Evolutionary conservation across 2,888 invertebrate species (phyloP), one percentile per base, ranked within the genome.

Genomic region (Geophilus truncorum): DNA sequence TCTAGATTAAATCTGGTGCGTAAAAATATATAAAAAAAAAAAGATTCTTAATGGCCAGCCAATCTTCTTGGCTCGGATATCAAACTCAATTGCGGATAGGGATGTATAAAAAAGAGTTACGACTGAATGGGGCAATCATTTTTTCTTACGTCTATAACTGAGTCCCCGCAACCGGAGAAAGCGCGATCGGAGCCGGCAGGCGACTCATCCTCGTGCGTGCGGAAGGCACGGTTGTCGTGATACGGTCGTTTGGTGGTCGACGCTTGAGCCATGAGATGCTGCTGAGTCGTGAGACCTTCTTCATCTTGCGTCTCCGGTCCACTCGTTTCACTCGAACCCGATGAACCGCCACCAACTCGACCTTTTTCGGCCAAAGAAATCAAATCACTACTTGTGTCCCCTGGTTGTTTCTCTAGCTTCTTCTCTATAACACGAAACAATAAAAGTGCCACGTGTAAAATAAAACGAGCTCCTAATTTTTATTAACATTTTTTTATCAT

Each of bases 291-390:
- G 23, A 45, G 62, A 51, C 76, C 77, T 25, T 77, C 77, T 75
- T 82, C 82, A 51, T 82, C 81, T 28, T 77, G 81, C 10, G 81
- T 81, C 10, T 84, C 84, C 77, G 81, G 83, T 30, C 83, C 83
- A 32, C 83, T 84, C 1, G 83, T 83, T 62, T 84, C 84, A 57
- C 84, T 84, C 5, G 84, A 84, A 70, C 82, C 83, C 76, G 84
- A 84, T 70, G 84, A 83, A 23, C 82, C 83, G 80, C 83, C 84
- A 12, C 83, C 83, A 21, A 84, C 84, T 9, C 84, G 77, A 23
- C 84, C 84, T 80, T 84, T 84, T 77, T 84, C 84, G 30, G 84
- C 83, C 81, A 84, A 82, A 76, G 84, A 84, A 80, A 84, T 84
- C 9, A 84, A 82, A 81, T 84, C 84, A 81, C 82, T 82, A 45